Conservation (phyloP, 2,888 invertebrate genomes). For the Caradrina clavipalpis region DNA sequence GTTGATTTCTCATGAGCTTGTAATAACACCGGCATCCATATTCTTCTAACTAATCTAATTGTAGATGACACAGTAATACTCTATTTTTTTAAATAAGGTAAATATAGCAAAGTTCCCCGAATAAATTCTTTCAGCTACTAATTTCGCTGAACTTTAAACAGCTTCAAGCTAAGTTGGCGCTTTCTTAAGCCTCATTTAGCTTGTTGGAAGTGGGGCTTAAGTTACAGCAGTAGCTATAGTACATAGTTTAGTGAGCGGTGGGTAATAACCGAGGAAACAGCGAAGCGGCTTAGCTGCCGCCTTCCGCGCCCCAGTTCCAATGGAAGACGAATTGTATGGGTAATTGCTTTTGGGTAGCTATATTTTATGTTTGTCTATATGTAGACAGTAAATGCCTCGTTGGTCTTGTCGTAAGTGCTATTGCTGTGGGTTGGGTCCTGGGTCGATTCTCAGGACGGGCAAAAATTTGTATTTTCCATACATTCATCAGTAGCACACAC, state of each 20-base stretch:
- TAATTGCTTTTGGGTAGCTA: neutral
- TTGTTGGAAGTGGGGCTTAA: neutral
- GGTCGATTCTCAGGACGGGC: too few species aligned
- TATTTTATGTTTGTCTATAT: neutral
- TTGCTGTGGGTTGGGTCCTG: too few species aligned
- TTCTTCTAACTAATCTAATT: too few species aligned
- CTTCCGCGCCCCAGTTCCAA: neutral
- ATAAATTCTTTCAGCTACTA: neutral
- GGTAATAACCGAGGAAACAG: constrained; percentile 10
- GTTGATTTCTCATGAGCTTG: too few species aligned
- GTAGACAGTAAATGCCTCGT: too few species aligned
- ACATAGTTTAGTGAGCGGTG: neutral
- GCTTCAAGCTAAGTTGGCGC: constrained; percentile 10
- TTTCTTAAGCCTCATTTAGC: constrained; percentile 5
- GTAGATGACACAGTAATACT: too few species aligned
- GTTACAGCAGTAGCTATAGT: constrained; percentile 2
- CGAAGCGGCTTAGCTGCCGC: constrained; percentile 12
- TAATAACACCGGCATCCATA: too few species aligned
- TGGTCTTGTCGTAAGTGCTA: too few species aligned
- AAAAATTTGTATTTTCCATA: too few species aligned
- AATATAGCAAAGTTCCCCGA: neutral
- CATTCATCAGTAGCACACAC: too few species aligned
- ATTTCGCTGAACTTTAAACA: neutral
- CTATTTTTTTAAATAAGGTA: too few species aligned
- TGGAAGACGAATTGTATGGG: neutral